These are phyloP conservation scores for Acrossocheilus wenchowensis DNA, from an alignment of 2,797 vertebrate genomes.

Conservation along the genomic window DNA sequence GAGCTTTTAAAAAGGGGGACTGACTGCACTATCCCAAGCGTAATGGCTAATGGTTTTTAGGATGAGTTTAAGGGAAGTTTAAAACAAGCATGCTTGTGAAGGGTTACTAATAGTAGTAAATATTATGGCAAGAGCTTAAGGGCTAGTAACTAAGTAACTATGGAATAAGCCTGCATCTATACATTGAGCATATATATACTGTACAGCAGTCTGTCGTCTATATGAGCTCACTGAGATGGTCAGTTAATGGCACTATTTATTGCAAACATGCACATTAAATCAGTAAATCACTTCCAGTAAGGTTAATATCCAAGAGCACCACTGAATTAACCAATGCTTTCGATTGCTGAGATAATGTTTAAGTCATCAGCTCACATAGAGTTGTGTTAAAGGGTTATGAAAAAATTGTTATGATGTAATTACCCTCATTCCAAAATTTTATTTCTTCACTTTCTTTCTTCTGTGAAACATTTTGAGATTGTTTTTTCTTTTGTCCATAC, in stretches of 20 bases:
- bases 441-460: not conserved
- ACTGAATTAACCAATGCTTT: not conserved
- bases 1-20: conserved; percentile 19
- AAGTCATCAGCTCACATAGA: not conserved
- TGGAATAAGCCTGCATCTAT: conserved; percentile 6
- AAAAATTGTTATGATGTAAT: too few relatives aligned
- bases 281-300: not conserved
- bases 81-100: not conserved
- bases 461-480: not conserved
- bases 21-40: not conserved
- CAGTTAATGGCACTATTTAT: not conserved
- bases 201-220: not conserved
- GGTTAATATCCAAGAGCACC: conserved; percentile 8
- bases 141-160: conserved; percentile 7
- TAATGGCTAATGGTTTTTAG: conserved; percentile 19
- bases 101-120: conserved; percentile 16
- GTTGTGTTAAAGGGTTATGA: not conserved
- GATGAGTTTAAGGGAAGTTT: not conserved
- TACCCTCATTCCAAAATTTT: not conserved
- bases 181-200: not conserved
- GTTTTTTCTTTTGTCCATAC: not conserved
- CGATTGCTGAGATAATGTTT: not conserved
- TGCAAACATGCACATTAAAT: not conserved
- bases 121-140: conserved; percentile 4
- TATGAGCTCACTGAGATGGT: not conserved